A percentile compares a stretch with the other conserved stretches of the same genome.
phyloP scores from a whole-genome alignment of 2,113 vertebrate genomes.

The Paralichthys olivaceus region DNA sequence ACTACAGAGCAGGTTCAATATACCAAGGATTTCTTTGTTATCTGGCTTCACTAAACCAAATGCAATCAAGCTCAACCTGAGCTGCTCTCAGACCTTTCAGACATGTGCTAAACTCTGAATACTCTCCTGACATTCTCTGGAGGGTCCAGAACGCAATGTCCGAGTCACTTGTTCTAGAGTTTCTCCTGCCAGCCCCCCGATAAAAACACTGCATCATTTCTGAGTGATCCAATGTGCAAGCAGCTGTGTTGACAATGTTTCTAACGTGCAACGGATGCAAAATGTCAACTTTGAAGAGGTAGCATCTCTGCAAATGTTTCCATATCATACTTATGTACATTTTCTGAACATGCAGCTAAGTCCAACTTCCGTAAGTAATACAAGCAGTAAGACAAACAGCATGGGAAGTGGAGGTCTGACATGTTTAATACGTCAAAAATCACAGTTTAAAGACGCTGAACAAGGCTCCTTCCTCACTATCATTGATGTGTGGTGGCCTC shows the following conservation, averaged over 20 bases:
- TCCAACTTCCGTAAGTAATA: not conserved
- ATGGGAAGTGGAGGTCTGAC: conserved; percentile 1
- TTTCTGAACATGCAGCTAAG: not conserved
- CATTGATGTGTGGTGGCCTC: conserved; percentile 56
- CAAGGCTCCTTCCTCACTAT: conserved; percentile 19
- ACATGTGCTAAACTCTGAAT: too few species aligned
- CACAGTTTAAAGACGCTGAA: not conserved
- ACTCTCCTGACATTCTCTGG: too few species aligned
- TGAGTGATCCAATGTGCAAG: too few species aligned
- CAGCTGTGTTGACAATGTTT: too few species aligned
- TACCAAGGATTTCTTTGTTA: not conserved
- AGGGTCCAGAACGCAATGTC: too few species aligned
- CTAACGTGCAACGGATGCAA: too few species aligned
- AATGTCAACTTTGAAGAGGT: too few species aligned
- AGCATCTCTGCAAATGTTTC: too few species aligned
- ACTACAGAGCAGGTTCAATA: not conserved
- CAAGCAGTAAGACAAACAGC: not conserved
- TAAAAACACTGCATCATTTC: too few species aligned
- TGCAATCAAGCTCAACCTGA: not conserved
- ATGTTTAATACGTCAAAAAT: not conserved
- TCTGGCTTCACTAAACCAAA: not conserved
- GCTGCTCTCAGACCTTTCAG: too few species aligned
- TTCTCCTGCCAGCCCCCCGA: too few species aligned
- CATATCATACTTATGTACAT: not conserved
- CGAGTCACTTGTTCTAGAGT: too few species aligned